phyloP scores from a whole-genome alignment of 1,140 invertebrate genomes.

The Psilanteris sp. region DNA sequence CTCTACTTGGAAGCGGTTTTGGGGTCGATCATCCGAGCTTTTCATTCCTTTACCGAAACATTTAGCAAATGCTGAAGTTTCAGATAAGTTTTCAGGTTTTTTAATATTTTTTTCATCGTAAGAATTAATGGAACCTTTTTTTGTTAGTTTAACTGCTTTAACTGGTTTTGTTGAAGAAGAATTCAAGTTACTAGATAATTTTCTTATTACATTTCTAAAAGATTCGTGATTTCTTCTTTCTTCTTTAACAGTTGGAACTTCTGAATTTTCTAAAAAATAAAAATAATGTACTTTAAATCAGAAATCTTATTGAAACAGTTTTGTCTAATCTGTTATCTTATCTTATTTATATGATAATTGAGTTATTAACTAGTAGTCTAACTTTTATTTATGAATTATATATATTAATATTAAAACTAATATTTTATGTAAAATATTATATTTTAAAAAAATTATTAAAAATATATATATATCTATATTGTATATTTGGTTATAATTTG shows the following conservation, averaged over 20 bases:
- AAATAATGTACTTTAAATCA: too few species aligned
- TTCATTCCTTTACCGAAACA: constrained; percentile 64
- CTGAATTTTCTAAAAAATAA: too few species aligned
- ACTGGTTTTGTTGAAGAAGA: constrained; percentile 38
- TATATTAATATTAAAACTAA: too few species aligned
- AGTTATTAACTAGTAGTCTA: too few species aligned
- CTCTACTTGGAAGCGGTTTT: constrained; percentile 70
- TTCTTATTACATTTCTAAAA: constrained; percentile 61
- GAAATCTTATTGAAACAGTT: too few species aligned
- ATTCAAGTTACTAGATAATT: constrained; percentile 58
- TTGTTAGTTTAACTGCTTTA: constrained; percentile 54
- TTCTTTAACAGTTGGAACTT: constrained; percentile 20
- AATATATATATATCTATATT: too few species aligned
- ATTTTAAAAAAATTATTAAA: too few species aligned
- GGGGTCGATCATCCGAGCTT: constrained; percentile 39
- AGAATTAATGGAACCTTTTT: constrained; percentile 66
- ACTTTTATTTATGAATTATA: too few species aligned
- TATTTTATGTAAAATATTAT: too few species aligned
- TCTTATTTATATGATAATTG: too few species aligned
- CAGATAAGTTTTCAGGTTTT: constrained; percentile 34
- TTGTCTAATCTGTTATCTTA: too few species aligned
- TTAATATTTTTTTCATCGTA: constrained; percentile 41
- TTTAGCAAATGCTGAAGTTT: constrained; percentile 60
- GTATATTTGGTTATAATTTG: too few species aligned
- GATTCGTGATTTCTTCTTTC: constrained; percentile 61